Percentiles rank a stretch among this genome's conserved stretches.
phyloP scores from a whole-genome alignment of 2,888 invertebrate species.

The Thera britannica region DNA sequence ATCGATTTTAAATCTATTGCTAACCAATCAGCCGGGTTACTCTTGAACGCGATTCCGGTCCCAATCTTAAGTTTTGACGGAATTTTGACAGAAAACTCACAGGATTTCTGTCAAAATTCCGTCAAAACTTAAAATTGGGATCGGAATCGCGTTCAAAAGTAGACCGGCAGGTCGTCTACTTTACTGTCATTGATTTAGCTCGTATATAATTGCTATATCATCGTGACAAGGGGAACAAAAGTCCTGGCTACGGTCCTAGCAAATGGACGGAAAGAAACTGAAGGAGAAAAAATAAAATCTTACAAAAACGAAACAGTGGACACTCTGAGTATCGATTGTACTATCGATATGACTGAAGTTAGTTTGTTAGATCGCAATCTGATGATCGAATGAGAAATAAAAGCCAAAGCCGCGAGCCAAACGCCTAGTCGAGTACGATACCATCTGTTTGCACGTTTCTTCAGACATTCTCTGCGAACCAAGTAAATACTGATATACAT shows the following conservation, averaged over 20 bases:
- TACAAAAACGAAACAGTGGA: slow-evolving; percentile 57
- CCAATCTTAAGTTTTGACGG: no score
- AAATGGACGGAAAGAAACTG: slow-evolving; percentile 59
- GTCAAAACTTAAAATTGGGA: no score
- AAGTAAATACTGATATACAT: slow-evolving; percentile 80
- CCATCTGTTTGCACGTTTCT: slow-evolving; percentile 93
- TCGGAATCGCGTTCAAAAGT: background rate
- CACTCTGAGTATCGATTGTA: slow-evolving; percentile 59
- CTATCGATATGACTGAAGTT: slow-evolving; percentile 71
- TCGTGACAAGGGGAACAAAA: background rate
- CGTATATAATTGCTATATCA: background rate
- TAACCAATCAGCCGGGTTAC: no score
- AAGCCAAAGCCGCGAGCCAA: slow-evolving; percentile 73
- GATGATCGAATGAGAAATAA: slow-evolving; percentile 79
- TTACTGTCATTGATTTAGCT: background rate
- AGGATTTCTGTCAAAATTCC: no score
- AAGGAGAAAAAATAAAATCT: slow-evolving; percentile 50
- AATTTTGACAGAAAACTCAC: no score
- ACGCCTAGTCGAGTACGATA: slow-evolving; percentile 85
- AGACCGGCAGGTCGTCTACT: no score
- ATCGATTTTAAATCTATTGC: no score
- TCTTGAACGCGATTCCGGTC: no score
- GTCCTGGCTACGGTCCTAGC: slow-evolving; percentile 25
- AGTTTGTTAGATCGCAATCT: slow-evolving; percentile 81
- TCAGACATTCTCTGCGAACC: slow-evolving; percentile 93